Evolutionary conservation across 2,113 vertebrate species (phyloP).

Genomic region (Colius striatus): DNA sequence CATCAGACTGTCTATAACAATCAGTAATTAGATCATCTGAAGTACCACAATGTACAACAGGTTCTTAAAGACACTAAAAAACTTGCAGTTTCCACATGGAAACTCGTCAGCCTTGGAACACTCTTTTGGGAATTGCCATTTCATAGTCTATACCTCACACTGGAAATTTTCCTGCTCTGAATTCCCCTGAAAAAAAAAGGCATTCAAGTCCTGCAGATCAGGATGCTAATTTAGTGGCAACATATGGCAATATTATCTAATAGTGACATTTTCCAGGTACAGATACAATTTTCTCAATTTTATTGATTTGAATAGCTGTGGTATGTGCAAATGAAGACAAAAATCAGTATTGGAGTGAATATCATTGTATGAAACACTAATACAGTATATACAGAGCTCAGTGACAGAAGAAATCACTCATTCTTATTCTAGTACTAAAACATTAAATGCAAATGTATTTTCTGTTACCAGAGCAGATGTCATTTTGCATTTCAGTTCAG

Average conservation of each 20-base stretch:
- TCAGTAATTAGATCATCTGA: neutral
- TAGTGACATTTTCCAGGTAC: constrained; percentile 23
- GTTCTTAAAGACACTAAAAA: neutral
- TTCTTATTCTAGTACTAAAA: neutral
- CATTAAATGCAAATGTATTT: neutral
- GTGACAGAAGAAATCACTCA: neutral
- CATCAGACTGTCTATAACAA: neutral
- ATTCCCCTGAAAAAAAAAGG: neutral
- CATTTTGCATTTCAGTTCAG: neutral
- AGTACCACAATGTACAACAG: neutral
- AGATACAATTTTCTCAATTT: neutral
- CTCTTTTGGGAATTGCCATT: constrained; percentile 42
- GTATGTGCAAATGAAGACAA: neutral
- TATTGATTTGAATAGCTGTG: neutral
- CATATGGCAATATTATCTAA: neutral
- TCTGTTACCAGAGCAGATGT: neutral
- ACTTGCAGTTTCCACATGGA: neutral
- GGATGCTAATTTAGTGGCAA: neutral
- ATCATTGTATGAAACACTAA: neutral
- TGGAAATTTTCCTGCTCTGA: neutral
- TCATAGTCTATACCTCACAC: neutral
- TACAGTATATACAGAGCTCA: neutral
- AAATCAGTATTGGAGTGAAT: neutral
- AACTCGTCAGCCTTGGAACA: neutral
- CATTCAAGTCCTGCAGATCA: neutral